Evolutionary conservation across 1,140 invertebrate species (phyloP).

Genomic region (Drosophila navojoa): DNA sequence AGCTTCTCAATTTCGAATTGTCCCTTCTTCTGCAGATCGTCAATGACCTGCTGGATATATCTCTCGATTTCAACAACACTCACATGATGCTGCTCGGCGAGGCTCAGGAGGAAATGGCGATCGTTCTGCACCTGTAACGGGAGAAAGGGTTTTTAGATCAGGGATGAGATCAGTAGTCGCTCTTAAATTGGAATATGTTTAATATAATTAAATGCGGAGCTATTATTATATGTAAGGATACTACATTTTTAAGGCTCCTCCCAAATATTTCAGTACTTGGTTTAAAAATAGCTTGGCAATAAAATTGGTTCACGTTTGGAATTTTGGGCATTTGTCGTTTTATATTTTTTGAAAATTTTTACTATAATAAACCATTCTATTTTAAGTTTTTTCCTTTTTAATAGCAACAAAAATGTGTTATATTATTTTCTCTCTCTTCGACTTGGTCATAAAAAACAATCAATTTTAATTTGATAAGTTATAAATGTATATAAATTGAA

Average conservation of each 20-base stretch:
- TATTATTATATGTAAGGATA: no score
- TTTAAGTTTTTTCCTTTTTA: neutral
- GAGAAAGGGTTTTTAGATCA: no score
- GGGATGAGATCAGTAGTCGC: no score
- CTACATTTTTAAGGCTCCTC: no score
- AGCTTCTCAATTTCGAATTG: conserved; percentile 76
- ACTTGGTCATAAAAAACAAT: neutral
- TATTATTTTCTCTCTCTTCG: neutral
- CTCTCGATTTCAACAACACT: conserved; percentile 70
- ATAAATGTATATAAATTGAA: neutral
- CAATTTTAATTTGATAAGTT: neutral
- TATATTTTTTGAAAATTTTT: no score
- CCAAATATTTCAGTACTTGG: no score
- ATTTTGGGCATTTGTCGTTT: neutral
- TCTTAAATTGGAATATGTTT: no score
- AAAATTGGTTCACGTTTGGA: neutral
- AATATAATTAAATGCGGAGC: no score
- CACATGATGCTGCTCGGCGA: conserved; percentile 78
- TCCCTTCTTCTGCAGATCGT: conserved; percentile 68
- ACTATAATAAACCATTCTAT: no score
- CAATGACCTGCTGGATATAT: conserved; percentile 73
- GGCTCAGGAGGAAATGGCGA: conserved; percentile 61
- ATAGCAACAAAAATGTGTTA: neutral
- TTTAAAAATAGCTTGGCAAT: no score
- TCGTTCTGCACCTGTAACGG: conserved; percentile 63